phyloP scores from a whole-genome alignment of 2,113 vertebrate genomes.

The Canis aureus region DNA sequence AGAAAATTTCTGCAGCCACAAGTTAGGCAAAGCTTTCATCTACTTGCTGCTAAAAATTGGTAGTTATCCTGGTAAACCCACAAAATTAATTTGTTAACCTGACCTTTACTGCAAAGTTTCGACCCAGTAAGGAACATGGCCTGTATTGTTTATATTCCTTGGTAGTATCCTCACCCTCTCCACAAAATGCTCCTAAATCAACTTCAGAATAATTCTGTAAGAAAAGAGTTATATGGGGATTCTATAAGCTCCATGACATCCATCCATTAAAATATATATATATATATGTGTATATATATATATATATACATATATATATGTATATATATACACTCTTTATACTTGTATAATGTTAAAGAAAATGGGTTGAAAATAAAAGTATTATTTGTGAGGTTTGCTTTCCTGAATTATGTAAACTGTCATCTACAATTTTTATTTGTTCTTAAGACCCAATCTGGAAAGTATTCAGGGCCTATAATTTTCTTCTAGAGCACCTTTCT shows the following conservation, averaged over 20 bases:
- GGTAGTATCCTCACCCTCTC: neutral
- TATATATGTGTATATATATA: accelerated
- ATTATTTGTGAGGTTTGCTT: neutral
- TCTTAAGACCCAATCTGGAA: slow-evolving; percentile 43
- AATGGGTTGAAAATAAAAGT: neutral
- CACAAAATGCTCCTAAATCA: neutral
- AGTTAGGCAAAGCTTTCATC: neutral
- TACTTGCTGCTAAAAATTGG: neutral
- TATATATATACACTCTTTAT: neutral
- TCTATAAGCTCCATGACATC: neutral
- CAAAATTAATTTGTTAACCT: slow-evolving; percentile 29
- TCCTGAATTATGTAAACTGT: neutral
- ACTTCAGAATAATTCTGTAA: neutral
- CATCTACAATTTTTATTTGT: neutral
- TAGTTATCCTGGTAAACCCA: neutral
- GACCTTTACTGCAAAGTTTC: neutral
- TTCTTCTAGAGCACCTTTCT: neutral
- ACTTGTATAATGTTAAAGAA: neutral
- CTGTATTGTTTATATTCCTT: neutral
- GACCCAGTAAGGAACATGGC: neutral
- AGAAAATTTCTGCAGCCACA: neutral
- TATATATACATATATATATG: accelerated
- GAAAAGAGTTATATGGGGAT: neutral
- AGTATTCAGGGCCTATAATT: neutral
- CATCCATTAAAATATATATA: neutral